Percentiles rank a stretch among this genome's conserved stretches.
Evolutionary conservation across 2,113 vertebrate genomes (phyloP).

Genomic region (Gallinago jamesoni): DNA sequence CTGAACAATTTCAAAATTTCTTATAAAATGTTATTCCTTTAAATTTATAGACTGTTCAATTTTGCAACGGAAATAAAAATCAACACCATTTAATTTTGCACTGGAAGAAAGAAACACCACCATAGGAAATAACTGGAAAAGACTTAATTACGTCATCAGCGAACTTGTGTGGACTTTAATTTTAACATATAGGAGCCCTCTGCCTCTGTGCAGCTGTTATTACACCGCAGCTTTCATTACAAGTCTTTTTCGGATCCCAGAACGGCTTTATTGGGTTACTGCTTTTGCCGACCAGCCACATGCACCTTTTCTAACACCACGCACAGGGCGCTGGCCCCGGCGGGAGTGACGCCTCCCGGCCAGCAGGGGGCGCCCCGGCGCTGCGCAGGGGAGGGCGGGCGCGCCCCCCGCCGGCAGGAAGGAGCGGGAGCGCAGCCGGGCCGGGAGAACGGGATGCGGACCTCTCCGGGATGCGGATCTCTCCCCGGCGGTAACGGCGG

Average conservation of each 20-base stretch:
- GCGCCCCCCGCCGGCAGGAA: neutral
- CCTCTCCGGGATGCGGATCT: too few relatives aligned
- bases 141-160: neutral
- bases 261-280: too few relatives aligned
- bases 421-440: neutral
- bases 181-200: accelerated
- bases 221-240: neutral
- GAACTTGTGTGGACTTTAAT: neutral
- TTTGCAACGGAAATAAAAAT: neutral
- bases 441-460: too few relatives aligned
- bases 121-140: neutral
- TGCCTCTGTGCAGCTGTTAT: neutral
- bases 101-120: neutral
- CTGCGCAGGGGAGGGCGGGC: neutral
- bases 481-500: too few relatives aligned
- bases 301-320: neutral
- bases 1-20: neutral
- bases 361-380: neutral
- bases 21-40: neutral
- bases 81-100: accelerated
- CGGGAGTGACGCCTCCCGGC: neutral
- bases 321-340: neutral
- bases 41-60: accelerated
- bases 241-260: neutral
- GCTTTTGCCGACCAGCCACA: too few relatives aligned